phyloP scores from a whole-genome alignment of 2,888 invertebrate species.

The Leptinotarsa juncta region DNA sequence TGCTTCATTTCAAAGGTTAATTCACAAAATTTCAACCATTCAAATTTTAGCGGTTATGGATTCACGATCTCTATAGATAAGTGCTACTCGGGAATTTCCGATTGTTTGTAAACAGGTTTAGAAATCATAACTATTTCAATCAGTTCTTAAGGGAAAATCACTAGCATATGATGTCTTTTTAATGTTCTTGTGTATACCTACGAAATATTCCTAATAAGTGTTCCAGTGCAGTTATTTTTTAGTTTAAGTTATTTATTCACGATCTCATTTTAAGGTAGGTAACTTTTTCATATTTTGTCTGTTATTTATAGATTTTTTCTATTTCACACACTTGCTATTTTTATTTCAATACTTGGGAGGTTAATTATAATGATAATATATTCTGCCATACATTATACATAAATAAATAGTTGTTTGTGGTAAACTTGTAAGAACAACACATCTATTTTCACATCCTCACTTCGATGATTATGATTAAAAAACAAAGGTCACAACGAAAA shows the following conservation, averaged over 20 bases:
- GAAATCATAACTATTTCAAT: neutral
- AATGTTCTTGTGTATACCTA: conserved; percentile 4
- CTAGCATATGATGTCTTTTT: conserved; percentile 14
- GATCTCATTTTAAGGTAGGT: conserved; percentile 21
- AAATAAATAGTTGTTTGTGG: conserved; percentile 19
- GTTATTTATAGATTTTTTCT: conserved; percentile 8
- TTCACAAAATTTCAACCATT: neutral
- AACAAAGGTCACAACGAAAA: conserved; percentile 6
- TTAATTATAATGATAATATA: conserved; percentile 19
- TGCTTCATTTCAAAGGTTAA: neutral
- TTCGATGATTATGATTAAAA: conserved; percentile 5
- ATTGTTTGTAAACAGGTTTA: conserved; percentile 21
- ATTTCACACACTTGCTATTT: neutral
- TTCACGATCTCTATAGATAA: conserved; percentile 4
- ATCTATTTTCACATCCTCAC: neutral
- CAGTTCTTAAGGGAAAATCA: conserved; percentile 14
- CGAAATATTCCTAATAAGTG: conserved; percentile 2
- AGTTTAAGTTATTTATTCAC: conserved; percentile 18
- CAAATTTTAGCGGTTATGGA: conserved; percentile 19
- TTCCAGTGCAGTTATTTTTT: conserved; percentile 3
- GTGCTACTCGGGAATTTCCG: conserved; percentile 20
- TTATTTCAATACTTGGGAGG: neutral
- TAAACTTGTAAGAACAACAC: conserved; percentile 10
- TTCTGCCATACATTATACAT: conserved; percentile 10
- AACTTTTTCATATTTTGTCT: conserved; percentile 7